These are phyloP conservation scores for Polietes domitor DNA, from an alignment of 2,888 invertebrate genomes.

Conservation along the genomic window DNA sequence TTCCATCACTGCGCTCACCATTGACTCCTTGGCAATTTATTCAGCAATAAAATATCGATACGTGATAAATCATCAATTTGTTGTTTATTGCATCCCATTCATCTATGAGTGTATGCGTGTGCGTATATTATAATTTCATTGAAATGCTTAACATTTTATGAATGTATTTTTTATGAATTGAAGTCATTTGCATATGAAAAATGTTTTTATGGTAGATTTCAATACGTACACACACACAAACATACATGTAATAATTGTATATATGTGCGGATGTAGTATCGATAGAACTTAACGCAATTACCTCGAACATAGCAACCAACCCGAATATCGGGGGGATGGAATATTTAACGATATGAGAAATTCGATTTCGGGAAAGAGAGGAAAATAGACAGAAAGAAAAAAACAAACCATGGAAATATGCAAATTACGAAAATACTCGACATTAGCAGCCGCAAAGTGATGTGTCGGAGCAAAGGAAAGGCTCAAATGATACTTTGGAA, in stretches of 20 bases:
- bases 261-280: neutral
- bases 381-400: neutral
- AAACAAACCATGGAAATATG: constrained; percentile 18
- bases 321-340: neutral
- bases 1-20: constrained; percentile 6
- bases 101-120: constrained; percentile 28
- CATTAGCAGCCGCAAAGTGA: constrained; percentile 2
- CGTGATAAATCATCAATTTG: constrained; percentile 70
- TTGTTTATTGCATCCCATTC: constrained; percentile 45
- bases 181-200: constrained; percentile 70
- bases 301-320: constrained; percentile 12
- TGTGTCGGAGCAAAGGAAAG: neutral
- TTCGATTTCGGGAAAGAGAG: neutral
- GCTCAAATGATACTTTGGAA: neutral
- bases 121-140: constrained; percentile 54
- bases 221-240: neutral
- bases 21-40: constrained; percentile 12
- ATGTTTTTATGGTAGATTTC: constrained; percentile 32
- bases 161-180: constrained; percentile 25
- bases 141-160: constrained; percentile 32
- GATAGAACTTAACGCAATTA: neutral
- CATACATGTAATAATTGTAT: neutral
- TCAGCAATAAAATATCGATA: constrained; percentile 33
- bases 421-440: neutral
- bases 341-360: constrained; percentile 1